Evolutionary conservation across 1,140 invertebrate genomes (phyloP).

Genomic region (Eueides isabella): DNA sequence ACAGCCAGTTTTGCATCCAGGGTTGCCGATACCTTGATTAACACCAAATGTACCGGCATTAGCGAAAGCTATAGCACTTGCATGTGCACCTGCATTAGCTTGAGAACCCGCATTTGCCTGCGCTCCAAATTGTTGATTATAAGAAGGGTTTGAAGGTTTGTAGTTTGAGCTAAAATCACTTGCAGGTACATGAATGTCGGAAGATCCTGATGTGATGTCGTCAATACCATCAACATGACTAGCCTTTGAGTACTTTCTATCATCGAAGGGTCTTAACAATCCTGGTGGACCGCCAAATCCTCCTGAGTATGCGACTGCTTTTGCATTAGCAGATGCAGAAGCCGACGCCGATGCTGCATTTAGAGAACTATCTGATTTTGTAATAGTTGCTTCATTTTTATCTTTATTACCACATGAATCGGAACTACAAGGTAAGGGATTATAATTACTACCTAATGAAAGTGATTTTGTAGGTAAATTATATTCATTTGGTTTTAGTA

Average conservation of each 20-base stretch:
- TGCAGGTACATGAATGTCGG: background rate
- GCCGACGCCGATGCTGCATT: constrained; percentile 39
- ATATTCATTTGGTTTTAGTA: constrained; percentile 55
- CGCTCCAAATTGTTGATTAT: background rate
- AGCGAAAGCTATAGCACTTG: constrained; percentile 45
- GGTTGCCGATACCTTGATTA: constrained; percentile 25
- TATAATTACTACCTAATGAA: constrained; percentile 13
- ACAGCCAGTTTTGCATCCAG: constrained; percentile 47
- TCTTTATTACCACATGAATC: constrained; percentile 26
- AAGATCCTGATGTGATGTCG: background rate
- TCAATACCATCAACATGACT: background rate
- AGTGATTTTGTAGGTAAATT: constrained; percentile 28
- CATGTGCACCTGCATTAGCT: constrained; percentile 44
- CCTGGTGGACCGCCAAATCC: constrained; percentile 74
- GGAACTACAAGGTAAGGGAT: constrained; percentile 26
- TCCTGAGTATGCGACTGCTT: constrained; percentile 63
- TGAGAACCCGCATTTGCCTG: constrained; percentile 16
- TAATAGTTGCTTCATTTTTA: constrained; percentile 2
- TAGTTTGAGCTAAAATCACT: background rate
- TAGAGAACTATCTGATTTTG: constrained; percentile 16
- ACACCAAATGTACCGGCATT: constrained; percentile 34
- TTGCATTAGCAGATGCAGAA: constrained; percentile 45
- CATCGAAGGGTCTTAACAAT: constrained; percentile 63
- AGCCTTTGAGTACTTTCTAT: constrained; percentile 42
- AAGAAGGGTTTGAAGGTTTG: constrained; percentile 5